These are phyloP conservation scores for Monochamus saltuarius DNA, from an alignment of 1,140 invertebrate genomes.

Conservation along the genomic window DNA sequence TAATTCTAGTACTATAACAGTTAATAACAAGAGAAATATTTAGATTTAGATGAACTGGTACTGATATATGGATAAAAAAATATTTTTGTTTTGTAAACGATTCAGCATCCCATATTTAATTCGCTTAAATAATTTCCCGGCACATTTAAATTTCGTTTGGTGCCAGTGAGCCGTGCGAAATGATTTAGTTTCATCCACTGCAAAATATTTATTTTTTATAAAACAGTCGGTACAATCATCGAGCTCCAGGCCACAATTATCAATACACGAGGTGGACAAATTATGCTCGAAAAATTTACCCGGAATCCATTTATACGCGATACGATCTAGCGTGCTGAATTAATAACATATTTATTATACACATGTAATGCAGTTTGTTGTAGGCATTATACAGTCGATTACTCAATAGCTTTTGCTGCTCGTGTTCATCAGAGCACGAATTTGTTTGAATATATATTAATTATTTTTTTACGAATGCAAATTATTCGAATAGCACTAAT, in stretches of 20 bases:
- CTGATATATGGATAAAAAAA: no score
- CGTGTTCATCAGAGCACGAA: not conserved
- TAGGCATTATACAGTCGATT: not conserved
- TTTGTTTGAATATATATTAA: slow-evolving; percentile 12
- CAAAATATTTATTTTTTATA: not conserved
- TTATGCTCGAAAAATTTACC: not conserved
- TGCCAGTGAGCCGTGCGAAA: slow-evolving; percentile 1
- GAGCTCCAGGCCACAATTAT: slow-evolving; percentile 4
- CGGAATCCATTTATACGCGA: no score
- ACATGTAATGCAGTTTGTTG: slow-evolving; percentile 3
- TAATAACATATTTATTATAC: not conserved
- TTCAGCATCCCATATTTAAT: no score
- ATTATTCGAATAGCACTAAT: slow-evolving; percentile 9
- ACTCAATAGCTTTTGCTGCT: slow-evolving; percentile 9
- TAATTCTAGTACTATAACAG: no score
- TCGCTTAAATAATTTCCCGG: not conserved
- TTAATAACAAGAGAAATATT: no score
- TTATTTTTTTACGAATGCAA: slow-evolving; percentile 1
- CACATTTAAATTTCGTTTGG: slow-evolving; percentile 2
- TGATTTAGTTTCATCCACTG: slow-evolving; percentile 6
- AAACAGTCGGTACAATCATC: not conserved
- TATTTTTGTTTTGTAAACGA: no score
- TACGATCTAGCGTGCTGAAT: no score
- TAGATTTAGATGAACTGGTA: no score
- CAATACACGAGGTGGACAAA: slow-evolving; percentile 1